A percentile compares a stretch with the other conserved stretches of the same genome.
These are phyloP conservation scores for Psephotus haematonotus DNA, from an alignment of 2,113 vertebrate species.

Conservation along the genomic window DNA sequence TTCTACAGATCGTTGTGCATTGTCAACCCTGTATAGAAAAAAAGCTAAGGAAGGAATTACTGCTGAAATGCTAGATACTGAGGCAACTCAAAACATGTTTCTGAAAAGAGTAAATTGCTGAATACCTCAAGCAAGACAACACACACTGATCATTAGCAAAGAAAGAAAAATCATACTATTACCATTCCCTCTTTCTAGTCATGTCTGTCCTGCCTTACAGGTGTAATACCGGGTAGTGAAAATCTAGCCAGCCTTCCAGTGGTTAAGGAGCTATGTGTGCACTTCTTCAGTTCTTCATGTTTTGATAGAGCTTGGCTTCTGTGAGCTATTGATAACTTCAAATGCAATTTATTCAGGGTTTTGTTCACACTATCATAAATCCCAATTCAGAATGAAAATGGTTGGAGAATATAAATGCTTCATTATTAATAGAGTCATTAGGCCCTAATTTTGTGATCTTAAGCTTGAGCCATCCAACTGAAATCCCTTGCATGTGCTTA, in stretches of 20 bases:
- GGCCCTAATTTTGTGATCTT: constrained; percentile 12
- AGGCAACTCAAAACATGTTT: background rate
- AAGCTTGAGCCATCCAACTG: background rate
- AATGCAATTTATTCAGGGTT: background rate
- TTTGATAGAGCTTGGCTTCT: background rate
- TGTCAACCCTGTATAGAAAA: background rate
- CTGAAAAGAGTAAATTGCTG: background rate
- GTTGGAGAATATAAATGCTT: background rate
- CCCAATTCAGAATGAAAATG: background rate
- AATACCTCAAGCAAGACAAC: background rate
- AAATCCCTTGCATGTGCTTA: background rate
- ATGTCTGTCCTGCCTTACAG: background rate
- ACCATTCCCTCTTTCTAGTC: background rate
- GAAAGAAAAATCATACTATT: background rate
- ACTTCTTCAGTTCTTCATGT: background rate
- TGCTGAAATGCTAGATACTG: background rate
- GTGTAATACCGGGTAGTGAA: background rate
- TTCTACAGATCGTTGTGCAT: background rate
- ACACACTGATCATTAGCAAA: background rate
- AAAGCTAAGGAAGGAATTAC: background rate
- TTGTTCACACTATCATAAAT: background rate
- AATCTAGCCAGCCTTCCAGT: background rate
- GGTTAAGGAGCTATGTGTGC: background rate
- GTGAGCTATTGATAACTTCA: background rate
- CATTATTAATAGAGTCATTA: constrained; percentile 15